Base-by-base conservation (phyloP, 2,888 invertebrate species). In the Nemapogon koenigi region DNA sequence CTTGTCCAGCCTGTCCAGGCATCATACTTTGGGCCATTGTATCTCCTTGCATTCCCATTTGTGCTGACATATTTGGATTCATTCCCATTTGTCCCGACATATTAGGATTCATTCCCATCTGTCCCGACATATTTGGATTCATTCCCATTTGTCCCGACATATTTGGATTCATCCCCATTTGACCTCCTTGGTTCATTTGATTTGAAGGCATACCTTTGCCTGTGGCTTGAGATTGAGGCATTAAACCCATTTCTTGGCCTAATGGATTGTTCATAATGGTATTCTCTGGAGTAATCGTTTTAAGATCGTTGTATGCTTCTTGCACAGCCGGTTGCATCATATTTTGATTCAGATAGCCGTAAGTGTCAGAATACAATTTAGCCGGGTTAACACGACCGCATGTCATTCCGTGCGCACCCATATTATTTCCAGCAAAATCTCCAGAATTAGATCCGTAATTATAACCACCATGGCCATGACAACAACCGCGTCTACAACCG, bases 271-370 rank as follows among this genome's bases (percentile, higher is more conserved):
- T 69, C 46, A 59, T 53, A 3, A 75, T 43, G 1, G 72, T 66
- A 38, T 78, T 78, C 14, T 45, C 52, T 11, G 72, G 62, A 22
- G 56, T 59, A 8, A 78, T 59, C 2, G 55, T 52, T 46, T 59
- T 70, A 13, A 78, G 54, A 41, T 78, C 76, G 2, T 69, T 45
- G 41, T 73, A 72, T 2, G 76, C 75, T 53, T 78, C 78, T 40
- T 68, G 53, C 3, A 76, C 53, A 1, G 62, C 55, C 1, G 78
- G 78, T 42, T 72, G 66, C 69, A 78, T 68, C 10, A 75, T 48
- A 42, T 72, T 73, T 41, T 57, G 46, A 38, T 59, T 71, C 22
- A 76, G 51, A 46, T 71, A 75, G 26, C 47, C 60, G 41, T 70
- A 73, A 1, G 76, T 73, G 17, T 76, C 72, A 25, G 62, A 50